phyloP scores from a whole-genome alignment of 2,888 invertebrate genomes.

The Cybosia mesomella region DNA sequence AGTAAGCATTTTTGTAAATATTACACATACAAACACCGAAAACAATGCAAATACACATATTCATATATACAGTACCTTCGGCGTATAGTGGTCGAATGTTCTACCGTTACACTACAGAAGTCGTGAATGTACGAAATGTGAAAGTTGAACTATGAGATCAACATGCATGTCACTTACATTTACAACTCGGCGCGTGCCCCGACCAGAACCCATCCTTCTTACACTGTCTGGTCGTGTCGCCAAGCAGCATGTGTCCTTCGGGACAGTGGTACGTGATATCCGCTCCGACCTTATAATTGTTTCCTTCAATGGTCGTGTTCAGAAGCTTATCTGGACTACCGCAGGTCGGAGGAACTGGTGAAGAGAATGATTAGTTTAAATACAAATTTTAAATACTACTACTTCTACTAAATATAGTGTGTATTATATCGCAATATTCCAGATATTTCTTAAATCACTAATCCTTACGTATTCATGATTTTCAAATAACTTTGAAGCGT shows the following conservation, averaged over 20 bases:
- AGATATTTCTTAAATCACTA: not conserved
- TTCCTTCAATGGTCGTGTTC: conserved; percentile 93
- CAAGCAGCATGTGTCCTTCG: conserved; percentile 93
- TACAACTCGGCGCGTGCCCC: conserved; percentile 93
- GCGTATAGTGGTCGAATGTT: too few relatives aligned
- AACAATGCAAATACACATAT: too few relatives aligned
- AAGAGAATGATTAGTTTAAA: conserved; percentile 28
- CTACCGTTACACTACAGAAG: not conserved
- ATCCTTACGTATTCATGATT: not conserved
- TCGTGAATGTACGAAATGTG: not conserved
- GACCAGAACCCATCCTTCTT: conserved; percentile 94
- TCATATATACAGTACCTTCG: not conserved
- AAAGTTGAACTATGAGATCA: not conserved
- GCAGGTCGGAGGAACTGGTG: conserved; percentile 92
- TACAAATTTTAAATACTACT: not conserved
- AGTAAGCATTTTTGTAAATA: not conserved
- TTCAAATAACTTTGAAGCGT: not conserved
- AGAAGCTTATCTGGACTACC: conserved; percentile 95
- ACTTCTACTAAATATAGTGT: not conserved
- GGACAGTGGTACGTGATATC: conserved; percentile 93
- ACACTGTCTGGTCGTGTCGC: conserved; percentile 90
- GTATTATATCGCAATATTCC: not conserved
- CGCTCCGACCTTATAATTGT: conserved; percentile 90
- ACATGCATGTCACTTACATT: conserved; percentile 88
- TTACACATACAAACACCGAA: too few relatives aligned